phyloP scores from a whole-genome alignment of 2,113 vertebrate species.

The Cnemophilus loriae region DNA sequence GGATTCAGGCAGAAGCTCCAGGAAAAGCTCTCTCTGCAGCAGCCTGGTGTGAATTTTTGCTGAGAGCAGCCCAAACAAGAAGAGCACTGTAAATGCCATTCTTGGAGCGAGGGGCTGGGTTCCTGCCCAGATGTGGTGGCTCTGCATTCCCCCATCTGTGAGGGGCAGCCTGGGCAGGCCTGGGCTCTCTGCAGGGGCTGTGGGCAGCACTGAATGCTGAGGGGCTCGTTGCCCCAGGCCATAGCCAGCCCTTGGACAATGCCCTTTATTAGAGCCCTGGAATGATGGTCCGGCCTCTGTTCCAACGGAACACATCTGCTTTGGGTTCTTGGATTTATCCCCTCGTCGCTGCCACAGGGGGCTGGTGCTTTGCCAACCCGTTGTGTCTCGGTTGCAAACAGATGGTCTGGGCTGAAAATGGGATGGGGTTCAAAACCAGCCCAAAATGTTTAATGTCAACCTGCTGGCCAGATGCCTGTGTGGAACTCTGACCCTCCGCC shows the following conservation, averaged over 20 bases:
- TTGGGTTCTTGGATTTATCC: background rate
- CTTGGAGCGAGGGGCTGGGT: accelerated
- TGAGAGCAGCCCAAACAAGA: background rate
- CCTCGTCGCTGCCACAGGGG: background rate
- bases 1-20: background rate
- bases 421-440: background rate
- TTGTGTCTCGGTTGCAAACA: background rate
- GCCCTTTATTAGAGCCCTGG: background rate
- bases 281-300: too few relatives aligned
- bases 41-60: background rate
- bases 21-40: background rate
- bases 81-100: accelerated
- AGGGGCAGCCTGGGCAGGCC: background rate
- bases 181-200: background rate
- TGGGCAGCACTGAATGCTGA: accelerated
- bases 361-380: background rate
- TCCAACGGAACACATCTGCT: too few relatives aligned
- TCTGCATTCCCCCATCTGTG: background rate
- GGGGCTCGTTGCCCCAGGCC: background rate
- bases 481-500: background rate
- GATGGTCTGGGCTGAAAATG: background rate
- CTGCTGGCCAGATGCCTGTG: background rate
- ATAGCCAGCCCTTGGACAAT: background rate
- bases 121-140: background rate
- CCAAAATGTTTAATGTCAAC: background rate